Percentiles rank a stretch among this genome's conserved stretches.
phyloP scores from a whole-genome alignment of 2,113 vertebrate species.

The Gambusia affinis region DNA sequence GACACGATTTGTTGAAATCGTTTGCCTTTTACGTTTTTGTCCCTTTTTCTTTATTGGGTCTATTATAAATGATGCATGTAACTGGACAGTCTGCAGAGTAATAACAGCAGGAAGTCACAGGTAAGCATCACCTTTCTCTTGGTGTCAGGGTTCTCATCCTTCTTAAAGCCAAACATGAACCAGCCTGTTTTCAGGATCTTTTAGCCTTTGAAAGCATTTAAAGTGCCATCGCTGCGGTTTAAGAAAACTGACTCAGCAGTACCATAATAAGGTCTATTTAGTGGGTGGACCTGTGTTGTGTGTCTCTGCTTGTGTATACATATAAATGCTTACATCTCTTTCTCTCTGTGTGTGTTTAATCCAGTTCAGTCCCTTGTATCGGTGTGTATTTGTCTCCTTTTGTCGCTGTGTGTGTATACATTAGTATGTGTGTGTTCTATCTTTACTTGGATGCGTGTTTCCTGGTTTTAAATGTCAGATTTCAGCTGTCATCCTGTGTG shows the following conservation, averaged over 20 bases:
- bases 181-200: conserved; percentile 34
- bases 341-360: background rate
- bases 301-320: background rate
- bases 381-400: background rate
- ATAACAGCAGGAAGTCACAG: conserved; percentile 31
- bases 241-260: conserved; percentile 40
- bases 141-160: conserved; percentile 9
- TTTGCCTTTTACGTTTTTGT: background rate
- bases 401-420: background rate
- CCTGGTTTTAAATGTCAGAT: conserved; percentile 57
- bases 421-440: background rate
- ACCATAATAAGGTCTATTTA: conserved; percentile 20
- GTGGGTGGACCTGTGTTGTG: conserved; percentile 26
- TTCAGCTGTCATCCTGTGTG: conserved; percentile 45
- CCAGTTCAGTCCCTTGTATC: background rate
- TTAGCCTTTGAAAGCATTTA: conserved; percentile 50
- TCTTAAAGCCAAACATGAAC: conserved; percentile 31
- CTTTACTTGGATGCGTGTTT: conserved; percentile 9
- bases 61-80: background rate
- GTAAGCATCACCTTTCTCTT: conserved; percentile 11
- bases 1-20: background rate
- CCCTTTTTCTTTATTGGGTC: no score
- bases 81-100: conserved; percentile 12
- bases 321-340: background rate
- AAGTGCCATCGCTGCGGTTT: conserved; percentile 42